These are phyloP conservation scores for Hydrotaea cyrtoneurina DNA, from an alignment of 2,888 invertebrate genomes.

Conservation along the genomic window DNA sequence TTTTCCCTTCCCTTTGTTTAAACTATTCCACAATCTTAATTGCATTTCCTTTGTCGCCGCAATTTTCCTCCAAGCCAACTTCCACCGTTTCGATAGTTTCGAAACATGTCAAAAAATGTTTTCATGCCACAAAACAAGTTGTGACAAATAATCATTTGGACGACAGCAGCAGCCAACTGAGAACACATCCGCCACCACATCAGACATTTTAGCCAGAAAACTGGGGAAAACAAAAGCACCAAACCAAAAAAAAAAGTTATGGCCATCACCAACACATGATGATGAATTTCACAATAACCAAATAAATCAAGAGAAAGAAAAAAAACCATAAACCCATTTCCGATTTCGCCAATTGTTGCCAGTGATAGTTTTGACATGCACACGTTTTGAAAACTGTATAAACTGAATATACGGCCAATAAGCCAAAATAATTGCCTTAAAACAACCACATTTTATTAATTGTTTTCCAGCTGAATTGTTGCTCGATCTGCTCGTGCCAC, in stretches of 20 bases:
- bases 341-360: background rate
- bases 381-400: background rate
- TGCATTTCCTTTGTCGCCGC: too few species aligned
- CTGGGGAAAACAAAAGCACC: background rate
- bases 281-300: too few species aligned
- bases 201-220: background rate
- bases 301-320: too few species aligned
- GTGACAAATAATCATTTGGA: slow-evolving; percentile 1
- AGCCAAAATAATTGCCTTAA: background rate
- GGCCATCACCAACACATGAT: background rate
- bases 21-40: too few species aligned
- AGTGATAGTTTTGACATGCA: background rate
- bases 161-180: background rate
- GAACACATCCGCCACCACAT: background rate
- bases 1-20: too few species aligned
- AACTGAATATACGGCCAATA: background rate
- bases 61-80: too few species aligned
- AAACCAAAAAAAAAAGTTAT: background rate
- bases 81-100: too few species aligned
- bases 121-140: too few species aligned
- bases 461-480: background rate
- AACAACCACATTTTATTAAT: background rate
- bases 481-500: background rate
- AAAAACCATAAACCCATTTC: too few species aligned
- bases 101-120: too few species aligned